Percentiles rank a stretch among this genome's conserved stretches.
Evolutionary conservation across 2,797 vertebrate species (phyloP).

Genomic region (Oreochromis mossambicus): DNA sequence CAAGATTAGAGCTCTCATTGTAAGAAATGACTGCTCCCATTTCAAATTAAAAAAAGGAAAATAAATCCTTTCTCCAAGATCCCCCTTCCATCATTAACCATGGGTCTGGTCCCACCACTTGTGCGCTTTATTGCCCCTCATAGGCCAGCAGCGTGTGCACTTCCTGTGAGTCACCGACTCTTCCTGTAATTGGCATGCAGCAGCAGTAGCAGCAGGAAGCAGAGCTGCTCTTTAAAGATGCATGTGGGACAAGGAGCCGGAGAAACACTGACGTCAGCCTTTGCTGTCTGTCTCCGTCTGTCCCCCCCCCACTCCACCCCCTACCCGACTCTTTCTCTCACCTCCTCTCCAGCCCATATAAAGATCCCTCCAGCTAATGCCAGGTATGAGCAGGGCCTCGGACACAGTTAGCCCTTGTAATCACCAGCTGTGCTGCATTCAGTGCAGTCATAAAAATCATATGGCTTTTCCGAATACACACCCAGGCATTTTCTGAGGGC

Average conservation of each 20-base stretch:
- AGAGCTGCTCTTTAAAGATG: slow-evolving; percentile 70
- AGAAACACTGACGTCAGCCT: slow-evolving; percentile 64
- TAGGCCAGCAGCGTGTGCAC: slow-evolving; percentile 33
- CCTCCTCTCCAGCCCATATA: neutral
- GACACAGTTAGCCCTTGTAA: slow-evolving; percentile 15
- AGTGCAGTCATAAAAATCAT: neutral
- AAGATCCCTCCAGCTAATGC: neutral
- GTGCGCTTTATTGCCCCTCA: slow-evolving; percentile 35
- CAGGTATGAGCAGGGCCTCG: neutral
- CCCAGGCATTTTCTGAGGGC: neutral
- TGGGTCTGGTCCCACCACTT: neutral
- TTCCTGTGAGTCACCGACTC: slow-evolving; percentile 66
- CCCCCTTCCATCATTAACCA: neutral
- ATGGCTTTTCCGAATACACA: neutral
- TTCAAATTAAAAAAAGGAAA: neutral
- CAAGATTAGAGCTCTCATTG: neutral
- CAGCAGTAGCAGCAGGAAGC: slow-evolving; percentile 69
- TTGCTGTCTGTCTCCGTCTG: slow-evolving; percentile 44
- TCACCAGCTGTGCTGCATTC: slow-evolving; percentile 9
- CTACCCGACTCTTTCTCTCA: neutral
- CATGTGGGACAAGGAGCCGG: slow-evolving; percentile 62
- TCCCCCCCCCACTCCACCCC: neutral
- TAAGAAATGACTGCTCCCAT: neutral
- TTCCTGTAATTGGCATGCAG: slow-evolving; percentile 73
- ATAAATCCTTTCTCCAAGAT: neutral